Evolutionary conservation across 2,888 invertebrate species (phyloP).

Genomic region (Poecilus cupreus): DNA sequence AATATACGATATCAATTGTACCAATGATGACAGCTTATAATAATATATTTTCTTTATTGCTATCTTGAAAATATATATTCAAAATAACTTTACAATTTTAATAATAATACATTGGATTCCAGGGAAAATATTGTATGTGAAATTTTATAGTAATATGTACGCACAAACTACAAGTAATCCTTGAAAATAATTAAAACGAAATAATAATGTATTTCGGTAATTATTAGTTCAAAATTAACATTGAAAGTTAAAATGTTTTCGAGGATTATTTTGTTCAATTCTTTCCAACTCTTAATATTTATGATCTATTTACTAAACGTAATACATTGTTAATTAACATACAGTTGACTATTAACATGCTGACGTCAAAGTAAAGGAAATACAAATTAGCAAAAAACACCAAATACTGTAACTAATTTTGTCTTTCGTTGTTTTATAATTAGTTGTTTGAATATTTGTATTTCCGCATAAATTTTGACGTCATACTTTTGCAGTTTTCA

Average conservation of each 20-base stretch:
- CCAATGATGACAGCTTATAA: slow-evolving; percentile 16
- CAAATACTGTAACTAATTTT: neutral
- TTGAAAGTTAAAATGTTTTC: neutral
- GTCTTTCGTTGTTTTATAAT: no score
- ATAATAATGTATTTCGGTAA: no score
- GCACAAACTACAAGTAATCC: slow-evolving; percentile 2
- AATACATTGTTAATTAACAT: neutral
- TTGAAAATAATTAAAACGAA: neutral
- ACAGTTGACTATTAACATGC: neutral
- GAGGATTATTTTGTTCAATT: slow-evolving; percentile 8
- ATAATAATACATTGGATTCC: neutral
- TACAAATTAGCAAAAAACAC: slow-evolving; percentile 18
- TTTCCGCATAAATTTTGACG: neutral
- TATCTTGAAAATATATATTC: neutral
- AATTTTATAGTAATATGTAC: neutral
- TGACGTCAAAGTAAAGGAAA: neutral
- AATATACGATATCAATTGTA: neutral
- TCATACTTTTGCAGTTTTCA: neutral
- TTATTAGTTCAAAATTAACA: neutral
- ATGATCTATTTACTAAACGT: neutral
- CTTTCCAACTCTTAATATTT: neutral
- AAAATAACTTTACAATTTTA: neutral
- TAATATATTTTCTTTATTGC: neutral
- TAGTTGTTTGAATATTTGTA: neutral
- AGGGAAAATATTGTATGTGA: slow-evolving; percentile 4